Evolutionary conservation across 2,797 vertebrate species (phyloP).

Genomic region (Microctenopoma steveboyesi): DNA sequence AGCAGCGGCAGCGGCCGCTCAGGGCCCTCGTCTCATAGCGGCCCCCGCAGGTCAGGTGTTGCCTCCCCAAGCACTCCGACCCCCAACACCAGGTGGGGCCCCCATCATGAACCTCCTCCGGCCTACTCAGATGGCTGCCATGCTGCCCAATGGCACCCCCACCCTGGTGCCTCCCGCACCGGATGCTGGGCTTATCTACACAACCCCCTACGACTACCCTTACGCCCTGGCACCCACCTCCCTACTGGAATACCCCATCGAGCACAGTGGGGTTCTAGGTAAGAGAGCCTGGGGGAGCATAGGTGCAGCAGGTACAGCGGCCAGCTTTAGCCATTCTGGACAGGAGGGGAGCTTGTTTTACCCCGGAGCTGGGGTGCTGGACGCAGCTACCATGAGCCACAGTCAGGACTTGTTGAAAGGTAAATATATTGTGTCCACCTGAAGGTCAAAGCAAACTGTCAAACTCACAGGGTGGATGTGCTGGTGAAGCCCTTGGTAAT

Average conservation of each 20-base stretch:
- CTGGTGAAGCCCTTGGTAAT: conserved; percentile 64
- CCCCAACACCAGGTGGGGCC: conserved; percentile 80
- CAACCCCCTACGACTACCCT: conserved; percentile 87
- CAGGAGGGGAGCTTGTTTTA: conserved; percentile 85
- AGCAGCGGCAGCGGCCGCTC: conserved; percentile 86
- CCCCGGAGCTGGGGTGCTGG: conserved; percentile 81
- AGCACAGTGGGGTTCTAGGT: conserved; percentile 89
- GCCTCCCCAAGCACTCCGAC: conserved; percentile 77
- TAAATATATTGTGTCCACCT: conserved; percentile 88
- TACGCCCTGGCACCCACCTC: conserved; percentile 88
- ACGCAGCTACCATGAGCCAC: conserved; percentile 81
- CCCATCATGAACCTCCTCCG: conserved; percentile 89
- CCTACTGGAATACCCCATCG: conserved; percentile 89
- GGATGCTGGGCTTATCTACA: conserved; percentile 87
- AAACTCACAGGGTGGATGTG: conserved; percentile 73
- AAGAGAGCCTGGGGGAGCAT: conserved; percentile 84
- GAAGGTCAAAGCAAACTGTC: conserved; percentile 69
- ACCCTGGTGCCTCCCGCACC: conserved; percentile 85
- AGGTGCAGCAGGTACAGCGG: conserved; percentile 68
- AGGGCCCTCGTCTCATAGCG: conserved; percentile 85
- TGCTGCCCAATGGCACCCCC: conserved; percentile 86
- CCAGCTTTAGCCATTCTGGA: conserved; percentile 79
- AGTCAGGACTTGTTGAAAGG: conserved; percentile 87
- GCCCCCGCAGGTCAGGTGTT: conserved; percentile 82
- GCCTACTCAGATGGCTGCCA: conserved; percentile 85